A percentile compares a stretch with the other conserved stretches of the same genome.
Evolutionary conservation across 2,797 vertebrate species (phyloP).

Genomic region (Chiropotes sagulatus): DNA sequence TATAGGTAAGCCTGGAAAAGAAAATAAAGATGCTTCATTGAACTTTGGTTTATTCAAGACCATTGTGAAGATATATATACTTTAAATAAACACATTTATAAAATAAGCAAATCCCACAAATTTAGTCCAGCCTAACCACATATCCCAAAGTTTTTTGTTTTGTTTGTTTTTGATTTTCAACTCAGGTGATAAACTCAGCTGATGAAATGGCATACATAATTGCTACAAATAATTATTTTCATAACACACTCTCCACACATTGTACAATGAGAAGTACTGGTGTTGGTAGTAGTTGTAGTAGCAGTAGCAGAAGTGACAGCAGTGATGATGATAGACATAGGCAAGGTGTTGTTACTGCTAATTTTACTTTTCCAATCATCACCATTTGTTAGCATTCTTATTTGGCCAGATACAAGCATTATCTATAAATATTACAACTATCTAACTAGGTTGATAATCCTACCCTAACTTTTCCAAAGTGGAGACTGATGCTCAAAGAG

Average conservation of each 20-base stretch:
- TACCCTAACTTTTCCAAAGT: not conserved
- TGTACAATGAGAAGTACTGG: too few species aligned
- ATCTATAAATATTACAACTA: not conserved
- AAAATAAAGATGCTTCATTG: not conserved
- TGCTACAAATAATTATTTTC: not conserved
- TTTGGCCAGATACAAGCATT: not conserved
- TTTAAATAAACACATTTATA: not conserved
- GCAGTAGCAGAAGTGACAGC: fast-evolving
- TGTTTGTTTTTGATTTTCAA: not conserved
- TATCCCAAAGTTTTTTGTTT: not conserved
- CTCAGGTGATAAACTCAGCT: not conserved
- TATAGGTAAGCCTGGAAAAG: not conserved
- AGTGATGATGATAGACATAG: fast-evolving
- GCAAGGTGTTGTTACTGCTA: not conserved
- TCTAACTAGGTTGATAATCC: not conserved
- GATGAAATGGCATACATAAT: not conserved
- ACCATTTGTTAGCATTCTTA: not conserved
- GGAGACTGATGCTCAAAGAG: not conserved
- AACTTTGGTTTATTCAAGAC: not conserved
- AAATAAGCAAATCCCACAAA: not conserved
- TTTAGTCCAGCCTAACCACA: not conserved
- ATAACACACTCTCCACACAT: not conserved
- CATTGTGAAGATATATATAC: not conserved
- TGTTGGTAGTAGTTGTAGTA: too few species aligned
- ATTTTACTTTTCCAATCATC: not conserved